Evolutionary conservation across 2,888 invertebrate genomes (phyloP).

Genomic region (Leucania comma): DNA sequence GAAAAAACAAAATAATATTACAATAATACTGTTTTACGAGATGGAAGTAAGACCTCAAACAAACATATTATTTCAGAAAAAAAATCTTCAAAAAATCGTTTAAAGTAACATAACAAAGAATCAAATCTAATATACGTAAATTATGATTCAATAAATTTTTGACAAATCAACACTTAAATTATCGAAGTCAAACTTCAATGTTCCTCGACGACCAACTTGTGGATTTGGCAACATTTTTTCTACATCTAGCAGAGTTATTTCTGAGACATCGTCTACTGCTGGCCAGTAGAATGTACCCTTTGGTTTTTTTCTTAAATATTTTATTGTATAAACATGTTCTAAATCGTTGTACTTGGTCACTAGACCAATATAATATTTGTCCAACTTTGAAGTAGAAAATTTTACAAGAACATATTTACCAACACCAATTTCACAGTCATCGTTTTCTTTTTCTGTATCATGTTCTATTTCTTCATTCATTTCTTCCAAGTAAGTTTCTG

Average conservation of each 20-base stretch:
- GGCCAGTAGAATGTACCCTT: not conserved
- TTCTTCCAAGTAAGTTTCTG: constrained; percentile 9
- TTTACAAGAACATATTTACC: constrained; percentile 6
- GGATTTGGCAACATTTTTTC: not conserved
- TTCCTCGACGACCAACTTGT: constrained; percentile 4
- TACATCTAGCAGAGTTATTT: not conserved
- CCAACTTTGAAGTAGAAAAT: not conserved
- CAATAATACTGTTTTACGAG: no score
- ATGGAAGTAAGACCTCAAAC: no score
- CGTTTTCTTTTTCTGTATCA: not conserved
- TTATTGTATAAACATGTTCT: not conserved
- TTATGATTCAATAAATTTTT: not conserved
- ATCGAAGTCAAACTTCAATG: not conserved
- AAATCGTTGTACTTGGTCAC: constrained; percentile 1
- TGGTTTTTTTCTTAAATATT: not conserved
- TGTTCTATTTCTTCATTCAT: constrained; percentile 6
- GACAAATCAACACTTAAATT: constrained; percentile 1
- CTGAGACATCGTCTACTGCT: constrained; percentile 2
- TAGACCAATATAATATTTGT: constrained; percentile 5
- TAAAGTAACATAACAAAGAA: no score
- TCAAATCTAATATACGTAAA: no score
- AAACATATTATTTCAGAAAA: no score
- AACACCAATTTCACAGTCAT: not conserved
- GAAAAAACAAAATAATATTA: no score
- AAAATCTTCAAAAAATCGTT: no score